These are phyloP conservation scores for Yponomeuta malinellus DNA, from an alignment of 2,888 invertebrate genomes.

Conservation along the genomic window DNA sequence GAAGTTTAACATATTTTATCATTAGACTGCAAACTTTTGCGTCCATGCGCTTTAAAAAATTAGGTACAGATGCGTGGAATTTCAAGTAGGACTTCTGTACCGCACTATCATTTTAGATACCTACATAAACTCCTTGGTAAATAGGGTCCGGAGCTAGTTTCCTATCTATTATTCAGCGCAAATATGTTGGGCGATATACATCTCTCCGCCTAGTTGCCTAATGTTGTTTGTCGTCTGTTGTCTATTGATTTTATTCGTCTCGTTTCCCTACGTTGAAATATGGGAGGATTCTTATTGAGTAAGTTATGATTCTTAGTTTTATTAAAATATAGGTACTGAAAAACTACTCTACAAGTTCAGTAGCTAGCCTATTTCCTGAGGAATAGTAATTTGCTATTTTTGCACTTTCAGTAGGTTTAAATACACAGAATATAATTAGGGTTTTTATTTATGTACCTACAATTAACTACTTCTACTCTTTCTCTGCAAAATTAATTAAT, in stretches of 20 bases:
- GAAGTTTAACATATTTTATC: too few species aligned
- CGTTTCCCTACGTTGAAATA: background rate
- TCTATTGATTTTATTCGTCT: slow-evolving; percentile 2
- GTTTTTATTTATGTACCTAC: too few species aligned
- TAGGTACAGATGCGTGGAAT: too few species aligned
- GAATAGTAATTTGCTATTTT: too few species aligned
- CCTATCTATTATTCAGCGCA: slow-evolving; percentile 13
- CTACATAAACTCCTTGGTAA: slow-evolving; percentile 10
- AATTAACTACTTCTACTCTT: too few species aligned
- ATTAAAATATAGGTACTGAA: background rate
- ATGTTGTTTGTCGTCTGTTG: slow-evolving; percentile 9
- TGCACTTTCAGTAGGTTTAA: too few species aligned
- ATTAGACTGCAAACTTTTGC: too few species aligned
- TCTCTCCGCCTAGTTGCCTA: background rate
- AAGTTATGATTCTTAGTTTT: background rate
- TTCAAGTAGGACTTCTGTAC: background rate
- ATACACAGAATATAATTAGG: too few species aligned
- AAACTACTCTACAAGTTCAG: too few species aligned
- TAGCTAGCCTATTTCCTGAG: too few species aligned
- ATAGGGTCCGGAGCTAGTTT: slow-evolving; percentile 6
- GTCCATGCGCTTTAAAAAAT: too few species aligned
- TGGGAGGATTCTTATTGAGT: background rate
- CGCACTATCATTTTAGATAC: background rate
- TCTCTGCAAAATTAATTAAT: too few species aligned
- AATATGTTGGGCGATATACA: slow-evolving; percentile 10